These are phyloP conservation scores for Akabosia matsudoensis DNA, from an alignment of 1,140 invertebrate genomes.

Conservation along the genomic window DNA sequence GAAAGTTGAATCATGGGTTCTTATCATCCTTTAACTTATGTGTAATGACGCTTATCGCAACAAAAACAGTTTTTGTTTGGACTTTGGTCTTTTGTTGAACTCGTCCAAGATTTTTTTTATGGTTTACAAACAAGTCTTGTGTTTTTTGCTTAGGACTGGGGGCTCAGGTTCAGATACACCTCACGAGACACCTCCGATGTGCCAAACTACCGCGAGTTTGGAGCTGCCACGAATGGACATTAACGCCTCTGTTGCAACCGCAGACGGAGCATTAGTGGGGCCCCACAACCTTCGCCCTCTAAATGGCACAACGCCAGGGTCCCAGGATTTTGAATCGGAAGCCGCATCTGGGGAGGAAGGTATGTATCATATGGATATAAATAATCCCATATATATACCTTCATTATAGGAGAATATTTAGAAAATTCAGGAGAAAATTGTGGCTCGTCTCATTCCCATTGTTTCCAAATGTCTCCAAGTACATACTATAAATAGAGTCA, in stretches of 20 bases:
- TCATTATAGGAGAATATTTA: too few species aligned
- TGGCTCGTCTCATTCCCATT: neutral
- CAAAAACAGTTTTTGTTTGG: too few species aligned
- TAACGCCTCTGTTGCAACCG: conserved; percentile 14
- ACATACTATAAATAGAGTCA: too few species aligned
- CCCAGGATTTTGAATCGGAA: neutral
- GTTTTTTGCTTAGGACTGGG: too few species aligned
- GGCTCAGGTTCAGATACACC: conserved; percentile 16
- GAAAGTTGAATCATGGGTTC: too few species aligned
- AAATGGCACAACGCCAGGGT: neutral
- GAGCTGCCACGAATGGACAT: conserved; percentile 32
- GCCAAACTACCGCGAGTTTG: conserved; percentile 32
- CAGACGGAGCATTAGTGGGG: neutral
- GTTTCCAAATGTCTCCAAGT: too few species aligned
- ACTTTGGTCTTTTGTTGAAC: too few species aligned
- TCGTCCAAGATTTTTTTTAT: too few species aligned
- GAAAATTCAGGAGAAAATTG: neutral
- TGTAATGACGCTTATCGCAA: too few species aligned
- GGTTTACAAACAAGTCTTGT: too few species aligned
- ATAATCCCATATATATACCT: too few species aligned
- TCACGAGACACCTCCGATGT: conserved; percentile 34
- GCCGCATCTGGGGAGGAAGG: conserved; percentile 7
- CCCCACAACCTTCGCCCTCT: neutral
- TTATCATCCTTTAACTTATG: too few species aligned
- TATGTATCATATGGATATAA: neutral